Evolutionary conservation across 2,888 invertebrate species (phyloP).

Genomic region (Gymnocheta viridis): DNA sequence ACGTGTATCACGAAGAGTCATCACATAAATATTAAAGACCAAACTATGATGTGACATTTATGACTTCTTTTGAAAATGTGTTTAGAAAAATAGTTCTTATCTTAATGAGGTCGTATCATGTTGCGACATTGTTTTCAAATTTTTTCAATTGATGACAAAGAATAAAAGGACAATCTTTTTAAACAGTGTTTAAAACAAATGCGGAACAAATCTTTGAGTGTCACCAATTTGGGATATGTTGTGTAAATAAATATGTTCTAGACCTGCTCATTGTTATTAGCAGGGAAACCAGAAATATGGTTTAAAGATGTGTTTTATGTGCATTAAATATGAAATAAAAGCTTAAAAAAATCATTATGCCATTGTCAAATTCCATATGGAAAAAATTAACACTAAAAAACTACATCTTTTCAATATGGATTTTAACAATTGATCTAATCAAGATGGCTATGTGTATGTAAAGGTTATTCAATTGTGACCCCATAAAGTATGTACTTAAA

Average conservation of each 20-base stretch:
- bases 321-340: no score
- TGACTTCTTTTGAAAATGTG: conserved; percentile 73
- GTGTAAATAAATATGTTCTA: conserved; percentile 58
- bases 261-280: background rate
- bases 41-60: conserved; percentile 76
- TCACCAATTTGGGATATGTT: conserved; percentile 51
- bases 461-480: no score
- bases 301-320: no score
- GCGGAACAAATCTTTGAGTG: conserved; percentile 63
- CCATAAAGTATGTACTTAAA: no score
- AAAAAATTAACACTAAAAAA: no score
- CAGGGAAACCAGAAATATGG: background rate
- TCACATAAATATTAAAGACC: conserved; percentile 76
- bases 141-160: conserved; percentile 26
- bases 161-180: conserved; percentile 3
- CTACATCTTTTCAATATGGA: no score
- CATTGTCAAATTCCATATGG: no score
- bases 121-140: conserved; percentile 55
- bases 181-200: conserved; percentile 11
- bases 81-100: conserved; percentile 69
- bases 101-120: conserved; percentile 74
- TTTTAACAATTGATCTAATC: no score
- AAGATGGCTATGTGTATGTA: no score
- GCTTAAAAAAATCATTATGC: no score
- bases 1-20: conserved; percentile 77